Evolutionary conservation across 2,113 vertebrate genomes (phyloP), one percentile per base, ranked within the genome.

Genomic region (Clarias macrocephalus): DNA sequence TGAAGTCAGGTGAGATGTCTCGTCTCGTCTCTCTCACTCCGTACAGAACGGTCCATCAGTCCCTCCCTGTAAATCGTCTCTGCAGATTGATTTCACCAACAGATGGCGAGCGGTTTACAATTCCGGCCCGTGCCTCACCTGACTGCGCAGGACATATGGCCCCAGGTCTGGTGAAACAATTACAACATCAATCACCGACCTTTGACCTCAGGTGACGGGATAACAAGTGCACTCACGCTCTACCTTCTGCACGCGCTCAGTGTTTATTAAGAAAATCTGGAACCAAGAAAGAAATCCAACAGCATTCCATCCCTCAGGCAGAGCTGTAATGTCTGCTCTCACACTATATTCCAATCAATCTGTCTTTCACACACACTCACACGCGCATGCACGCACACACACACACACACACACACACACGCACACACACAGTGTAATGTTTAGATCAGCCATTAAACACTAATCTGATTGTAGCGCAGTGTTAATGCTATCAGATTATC

Each of bases 401-500:
- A 25, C 75, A 16, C 52, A 56, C 48, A 16, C 48, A 77, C 75
- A 28, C 52, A 56, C 75, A 56, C 75, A 56, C 75, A 77, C 48
- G 7, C 73, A 54, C 25, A 57, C 15, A 48, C 76, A 57, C 76
- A 3, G 73, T 52, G 25, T 77, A 54, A 77, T 54, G 48, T 52
- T 77, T 15, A 77, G 80, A 82, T 82, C 63, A 66, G 33, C n/a
- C 13, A 1, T 66, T 19, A 54, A 3, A 13, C 62, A 28, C n/a
- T 83, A 83, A 83, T 83, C 82, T 68, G 82, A 83, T 70, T 83
- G 80, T 48, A 66, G 65, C 65, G 3, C 3, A 0, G 19, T 84
- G 83, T 84, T 84, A 72, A 57, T 73, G 83, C 12, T 12, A 84
- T 84, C 83, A 73, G 83, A 72, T 84, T 72, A 84, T 73, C 68